These are phyloP conservation scores for Nebria salina DNA, from an alignment of 2,888 invertebrate genomes.

Conservation along the genomic window DNA sequence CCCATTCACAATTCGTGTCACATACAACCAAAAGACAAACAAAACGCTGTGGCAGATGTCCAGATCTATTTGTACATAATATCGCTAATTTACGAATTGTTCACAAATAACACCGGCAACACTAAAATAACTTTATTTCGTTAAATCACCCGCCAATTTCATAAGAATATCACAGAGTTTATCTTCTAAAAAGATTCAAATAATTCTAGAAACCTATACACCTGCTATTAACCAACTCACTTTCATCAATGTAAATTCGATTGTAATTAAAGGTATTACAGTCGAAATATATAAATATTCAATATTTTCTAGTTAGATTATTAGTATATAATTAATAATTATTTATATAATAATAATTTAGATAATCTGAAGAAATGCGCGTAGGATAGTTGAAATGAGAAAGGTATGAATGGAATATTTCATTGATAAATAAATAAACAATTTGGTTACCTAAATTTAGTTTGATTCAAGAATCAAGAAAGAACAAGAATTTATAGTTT, in stretches of 20 bases:
- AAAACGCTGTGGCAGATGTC: background rate
- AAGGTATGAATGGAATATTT: constrained; percentile 2
- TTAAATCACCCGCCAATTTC: background rate
- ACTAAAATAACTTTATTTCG: background rate
- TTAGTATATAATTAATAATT: too few relatives aligned
- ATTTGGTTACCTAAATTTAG: constrained; percentile 17
- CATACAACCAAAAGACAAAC: background rate
- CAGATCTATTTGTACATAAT: background rate
- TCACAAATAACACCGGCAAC: background rate
- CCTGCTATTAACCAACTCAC: too few relatives aligned
- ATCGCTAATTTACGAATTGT: background rate
- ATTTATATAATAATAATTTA: too few relatives aligned
- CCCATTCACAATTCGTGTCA: constrained; percentile 1
- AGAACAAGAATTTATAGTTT: constrained; percentile 7
- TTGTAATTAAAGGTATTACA: too few relatives aligned
- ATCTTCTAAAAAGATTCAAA: too few relatives aligned
- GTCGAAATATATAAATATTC: too few relatives aligned
- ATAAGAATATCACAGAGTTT: background rate
- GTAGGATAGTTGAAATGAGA: too few relatives aligned
- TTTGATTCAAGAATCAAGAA: constrained; percentile 4
- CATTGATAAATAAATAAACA: constrained; percentile 22
- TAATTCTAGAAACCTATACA: too few relatives aligned
- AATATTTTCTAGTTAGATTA: too few relatives aligned
- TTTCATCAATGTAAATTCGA: too few relatives aligned
- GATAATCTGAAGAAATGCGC: too few relatives aligned